Conservation (phyloP, 2,888 invertebrate genomes). For the Dryobotodes eremita region DNA sequence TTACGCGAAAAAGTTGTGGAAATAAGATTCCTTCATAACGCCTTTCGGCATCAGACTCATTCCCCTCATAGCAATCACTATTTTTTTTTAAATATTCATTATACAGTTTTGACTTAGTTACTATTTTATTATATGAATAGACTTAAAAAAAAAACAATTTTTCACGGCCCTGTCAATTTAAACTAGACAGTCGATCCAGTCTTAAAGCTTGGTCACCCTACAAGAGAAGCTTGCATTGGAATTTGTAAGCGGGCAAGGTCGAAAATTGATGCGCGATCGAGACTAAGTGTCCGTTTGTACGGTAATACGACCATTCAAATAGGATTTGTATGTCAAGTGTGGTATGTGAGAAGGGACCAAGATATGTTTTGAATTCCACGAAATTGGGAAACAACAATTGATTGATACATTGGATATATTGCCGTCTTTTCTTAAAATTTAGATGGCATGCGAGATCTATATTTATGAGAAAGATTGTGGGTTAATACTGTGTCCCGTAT, state of each 20-base stretch:
- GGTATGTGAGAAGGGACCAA: conserved; percentile 68
- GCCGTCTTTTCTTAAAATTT: neutral
- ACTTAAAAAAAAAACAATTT: neutral
- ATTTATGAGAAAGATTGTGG: neutral
- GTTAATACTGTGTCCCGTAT: neutral
- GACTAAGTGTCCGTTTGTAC: conserved; percentile 62
- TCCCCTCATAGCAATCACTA: too few relatives aligned
- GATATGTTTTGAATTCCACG: neutral
- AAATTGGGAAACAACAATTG: neutral
- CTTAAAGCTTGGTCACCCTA: conserved; percentile 48
- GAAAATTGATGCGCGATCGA: conserved; percentile 71
- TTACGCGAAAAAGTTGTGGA: too few relatives aligned
- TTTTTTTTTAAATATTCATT: too few relatives aligned
- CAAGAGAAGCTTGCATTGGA: conserved; percentile 63
- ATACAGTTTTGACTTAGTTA: too few relatives aligned
- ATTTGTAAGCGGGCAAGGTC: conserved; percentile 73
- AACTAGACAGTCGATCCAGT: neutral
- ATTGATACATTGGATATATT: neutral
- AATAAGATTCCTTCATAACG: too few relatives aligned
- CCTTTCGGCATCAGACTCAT: too few relatives aligned
- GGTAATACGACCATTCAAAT: conserved; percentile 73
- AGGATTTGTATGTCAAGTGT: conserved; percentile 72
- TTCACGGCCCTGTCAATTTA: neutral
- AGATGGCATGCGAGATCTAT: neutral
- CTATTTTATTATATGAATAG: too few relatives aligned